Evolutionary conservation across 2,113 vertebrate genomes (phyloP).

Genomic region (Forbesichthys papilliferus): DNA sequence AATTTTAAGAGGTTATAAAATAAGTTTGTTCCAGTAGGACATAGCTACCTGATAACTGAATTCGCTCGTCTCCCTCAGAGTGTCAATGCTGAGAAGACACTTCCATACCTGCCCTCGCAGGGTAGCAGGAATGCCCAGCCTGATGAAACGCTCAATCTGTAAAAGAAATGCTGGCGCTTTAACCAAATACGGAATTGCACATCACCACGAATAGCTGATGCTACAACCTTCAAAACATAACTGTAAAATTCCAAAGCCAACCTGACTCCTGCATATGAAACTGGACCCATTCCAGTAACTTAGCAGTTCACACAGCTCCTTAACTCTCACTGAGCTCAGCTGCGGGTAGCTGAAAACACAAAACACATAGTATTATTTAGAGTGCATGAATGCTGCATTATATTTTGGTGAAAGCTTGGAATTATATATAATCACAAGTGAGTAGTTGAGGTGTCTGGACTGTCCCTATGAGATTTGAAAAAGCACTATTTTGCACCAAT

Average conservation of each 20-base stretch:
- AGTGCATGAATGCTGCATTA: not conserved
- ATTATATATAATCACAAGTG: not conserved
- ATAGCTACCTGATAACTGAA: constrained; percentile 74
- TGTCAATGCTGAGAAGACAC: constrained; percentile 64
- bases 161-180: not conserved
- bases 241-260: constrained; percentile 24
- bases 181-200: not conserved
- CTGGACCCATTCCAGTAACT: constrained; percentile 78
- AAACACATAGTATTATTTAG: constrained; percentile 7
- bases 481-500: not conserved
- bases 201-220: not conserved
- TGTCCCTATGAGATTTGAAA: not conserved
- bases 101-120: constrained; percentile 72
- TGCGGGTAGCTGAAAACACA: constrained; percentile 64
- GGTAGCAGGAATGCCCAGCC: constrained; percentile 70
- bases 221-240: not conserved
- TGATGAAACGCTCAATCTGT: constrained; percentile 75
- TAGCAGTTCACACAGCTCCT: constrained; percentile 76
- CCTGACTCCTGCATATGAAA: constrained; percentile 75
- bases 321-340: constrained; percentile 63
- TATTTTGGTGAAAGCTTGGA: not conserved
- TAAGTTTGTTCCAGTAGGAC: not conserved
- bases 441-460: not conserved
- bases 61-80: constrained; percentile 42
- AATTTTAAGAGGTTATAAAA: not conserved